Evolutionary conservation across 2,888 invertebrate species (phyloP), one percentile per base, ranked within the genome.

Genomic region (Helicoverpa assulta): DNA sequence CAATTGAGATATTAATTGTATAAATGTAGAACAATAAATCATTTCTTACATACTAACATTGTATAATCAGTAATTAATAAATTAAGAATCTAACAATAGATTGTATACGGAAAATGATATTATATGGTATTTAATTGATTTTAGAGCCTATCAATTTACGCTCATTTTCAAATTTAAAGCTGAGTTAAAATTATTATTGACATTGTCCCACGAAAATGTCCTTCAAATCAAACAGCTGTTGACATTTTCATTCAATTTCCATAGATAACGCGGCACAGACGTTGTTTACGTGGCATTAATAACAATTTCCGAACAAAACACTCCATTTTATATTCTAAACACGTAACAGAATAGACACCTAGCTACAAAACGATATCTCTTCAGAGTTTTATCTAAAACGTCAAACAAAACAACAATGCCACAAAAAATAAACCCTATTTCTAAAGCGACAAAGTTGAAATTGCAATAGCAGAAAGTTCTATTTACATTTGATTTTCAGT

Each of bases 271-370:
- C 21, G 29, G 29, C 26, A 19, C 10, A 62, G 67, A 59, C 14
- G n/a, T 7, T 56, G 29, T 70, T 54, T 57, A 40, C 29, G 26
- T 19, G 53, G 8, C 56, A 29, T 56, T 70, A 58, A 26, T 70
- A 70, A 68, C 60, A 63, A 68, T 70, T 67, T 52, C 53, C 54
- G 8, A 50, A 68, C 65, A 68, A 72, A 82, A 71, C 37, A 47
- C 19, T 57, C 53, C 53, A 29, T 51, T 53, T 61, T 40, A 70
- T 68, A 83, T 70, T 83, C 73, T 69, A 53, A 73, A 37, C 76
- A 75, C 71, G 61, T 40, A 76, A 61, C 69, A 54, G 53, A 81
- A 81, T 65, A 83, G 73, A 79, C 82, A 82, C 73, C 69, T 73
- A 52, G 52, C 26, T 56, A 33, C 43, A 52, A 73, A 81, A 67